Base-by-base conservation (phyloP, 2,888 invertebrate genomes). In the Dusona sp. region DNA sequence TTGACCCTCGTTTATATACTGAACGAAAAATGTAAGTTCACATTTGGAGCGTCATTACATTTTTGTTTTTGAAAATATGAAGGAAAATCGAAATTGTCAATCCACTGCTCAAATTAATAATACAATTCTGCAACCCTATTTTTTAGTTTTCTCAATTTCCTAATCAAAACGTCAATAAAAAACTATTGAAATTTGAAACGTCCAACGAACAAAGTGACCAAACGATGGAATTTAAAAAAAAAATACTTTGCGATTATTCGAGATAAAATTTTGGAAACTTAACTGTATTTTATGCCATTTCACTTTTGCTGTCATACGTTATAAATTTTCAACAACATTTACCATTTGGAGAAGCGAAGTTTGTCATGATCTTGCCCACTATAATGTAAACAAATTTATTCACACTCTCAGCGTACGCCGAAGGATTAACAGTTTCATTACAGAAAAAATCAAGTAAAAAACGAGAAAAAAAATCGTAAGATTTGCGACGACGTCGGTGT, bases 351-450 rank as follows among this genome's bases (percentile, higher is more conserved):
- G 42, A 45, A 36, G 51, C 65, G 48, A 74, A 65, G 29, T 74
- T 54, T 67, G 65, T 83, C 80, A 77, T 57, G 68, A 70, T 79
- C 67, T 78, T 57, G 67, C 36, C 19, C 48, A 67, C 45, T 13
- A 2, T 64, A 79, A 74, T 83, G 64, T 54, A 75, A 65, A 88
- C 86, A 90, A 90, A 90, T 90, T 90, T 90, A 89, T 90, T 90
- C 89, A 90, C 85, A 86, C 51, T 33, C 57, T 25, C 48, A 51
- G 64, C 42, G 19, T n/a, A 68, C 54, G 68, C 13, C 73, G 67
- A 16, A n/a, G 51, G 65, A 80, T 68, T 65, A 54, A 25, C 22
- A 38, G 51, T 42, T 29, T 61, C 61, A 61, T 61, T 61, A 6
- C 42, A 45, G n/a, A 78, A 78, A 45, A 61, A 25, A 77, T 75